Evolutionary conservation across 2,113 vertebrate genomes (phyloP).

Genomic region (Sitta europaea): DNA sequence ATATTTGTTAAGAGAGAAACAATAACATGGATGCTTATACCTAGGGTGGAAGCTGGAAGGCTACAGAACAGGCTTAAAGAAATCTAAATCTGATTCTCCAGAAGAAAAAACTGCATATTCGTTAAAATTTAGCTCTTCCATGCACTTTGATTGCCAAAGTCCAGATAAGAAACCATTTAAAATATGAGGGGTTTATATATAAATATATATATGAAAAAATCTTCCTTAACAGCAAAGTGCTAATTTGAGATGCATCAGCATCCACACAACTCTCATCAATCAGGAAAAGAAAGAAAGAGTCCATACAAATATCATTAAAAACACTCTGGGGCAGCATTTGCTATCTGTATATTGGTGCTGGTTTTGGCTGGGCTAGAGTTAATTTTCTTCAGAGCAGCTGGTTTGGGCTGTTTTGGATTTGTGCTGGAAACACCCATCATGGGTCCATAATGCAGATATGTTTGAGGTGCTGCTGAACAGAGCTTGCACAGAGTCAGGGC

Average conservation of each 20-base stretch:
- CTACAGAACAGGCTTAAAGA: background rate
- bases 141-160: background rate
- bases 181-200: background rate
- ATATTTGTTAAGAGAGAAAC: background rate
- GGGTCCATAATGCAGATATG: background rate
- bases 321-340: background rate
- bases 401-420: background rate
- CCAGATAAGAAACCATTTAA: background rate
- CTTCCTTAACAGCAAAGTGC: background rate
- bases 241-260: background rate
- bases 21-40: background rate
- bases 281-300: background rate
- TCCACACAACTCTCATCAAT: background rate
- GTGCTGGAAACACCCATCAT: background rate
- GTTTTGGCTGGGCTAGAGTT: background rate
- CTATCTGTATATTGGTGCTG: background rate
- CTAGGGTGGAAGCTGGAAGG: background rate
- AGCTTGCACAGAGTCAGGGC: background rate
- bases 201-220: background rate
- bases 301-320: background rate
- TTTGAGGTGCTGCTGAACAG: background rate
- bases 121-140: background rate
- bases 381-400: background rate
- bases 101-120: background rate
- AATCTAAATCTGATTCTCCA: background rate